Percentiles rank a stretch among this genome's conserved stretches.
Evolutionary conservation across 2,113 vertebrate genomes (phyloP).

Genomic region (Jacana jacana): DNA sequence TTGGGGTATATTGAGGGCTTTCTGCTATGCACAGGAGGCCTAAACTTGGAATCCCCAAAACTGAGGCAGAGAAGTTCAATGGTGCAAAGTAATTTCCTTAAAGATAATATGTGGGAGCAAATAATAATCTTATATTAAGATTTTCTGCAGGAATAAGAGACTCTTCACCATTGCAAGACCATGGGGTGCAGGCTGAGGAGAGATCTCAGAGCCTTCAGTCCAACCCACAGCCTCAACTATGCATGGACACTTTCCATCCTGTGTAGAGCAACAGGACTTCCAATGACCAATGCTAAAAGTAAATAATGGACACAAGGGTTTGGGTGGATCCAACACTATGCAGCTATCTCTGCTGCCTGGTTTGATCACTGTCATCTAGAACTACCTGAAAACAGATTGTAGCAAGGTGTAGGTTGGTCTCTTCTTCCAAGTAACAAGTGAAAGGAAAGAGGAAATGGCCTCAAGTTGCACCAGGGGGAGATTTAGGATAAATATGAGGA

Average conservation of each 20-base stretch:
- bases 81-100: not conserved
- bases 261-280: not conserved
- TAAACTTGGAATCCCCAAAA: not conserved
- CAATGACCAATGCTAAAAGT: not conserved
- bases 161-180: not conserved
- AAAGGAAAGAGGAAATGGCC: not conserved
- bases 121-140: no score
- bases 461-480: not conserved
- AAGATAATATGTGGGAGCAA: not conserved
- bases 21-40: not conserved
- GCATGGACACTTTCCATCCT: accelerated
- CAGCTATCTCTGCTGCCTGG: not conserved
- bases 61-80: not conserved
- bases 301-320: not conserved
- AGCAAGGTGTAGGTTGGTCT: not conserved
- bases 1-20: not conserved
- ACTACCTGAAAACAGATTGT: not conserved
- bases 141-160: not conserved
- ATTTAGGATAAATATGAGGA: not conserved
- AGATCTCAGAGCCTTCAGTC: not conserved
- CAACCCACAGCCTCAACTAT: not conserved
- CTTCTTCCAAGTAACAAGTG: not conserved
- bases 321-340: not conserved
- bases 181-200: not conserved
- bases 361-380: not conserved